Conservation (phyloP, 2,113 vertebrate species). For the Oplegnathus fasciatus region DNA sequence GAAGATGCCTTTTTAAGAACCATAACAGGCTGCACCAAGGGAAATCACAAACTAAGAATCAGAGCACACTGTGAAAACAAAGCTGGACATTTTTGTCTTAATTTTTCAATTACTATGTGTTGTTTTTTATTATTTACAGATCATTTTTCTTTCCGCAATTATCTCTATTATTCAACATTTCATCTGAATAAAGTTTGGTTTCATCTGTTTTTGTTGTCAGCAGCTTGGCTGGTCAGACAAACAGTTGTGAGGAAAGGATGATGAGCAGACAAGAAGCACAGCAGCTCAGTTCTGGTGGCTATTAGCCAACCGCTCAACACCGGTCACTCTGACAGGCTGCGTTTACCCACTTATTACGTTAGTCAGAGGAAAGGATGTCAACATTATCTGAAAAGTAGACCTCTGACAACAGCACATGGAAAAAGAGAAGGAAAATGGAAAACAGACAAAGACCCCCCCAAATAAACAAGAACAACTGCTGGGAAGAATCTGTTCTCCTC, state of each 20-base stretch:
- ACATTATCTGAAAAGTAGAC: conserved; percentile 32
- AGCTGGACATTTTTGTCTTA: conserved; percentile 19
- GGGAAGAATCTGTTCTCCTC: background rate
- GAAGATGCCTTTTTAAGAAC: conserved; percentile 51
- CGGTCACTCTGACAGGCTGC: conserved; percentile 36
- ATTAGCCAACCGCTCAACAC: conserved; percentile 33
- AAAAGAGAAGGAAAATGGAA: conserved; percentile 33
- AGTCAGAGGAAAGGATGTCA: conserved; percentile 26
- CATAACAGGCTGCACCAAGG: conserved; percentile 21
- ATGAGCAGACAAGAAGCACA: conserved; percentile 48
- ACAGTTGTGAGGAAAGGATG: conserved; percentile 34
- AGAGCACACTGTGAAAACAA: conserved; percentile 26
- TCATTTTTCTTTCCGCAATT: conserved; percentile 9
- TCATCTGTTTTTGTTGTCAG: conserved; percentile 13
- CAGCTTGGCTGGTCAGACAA: conserved; percentile 11
- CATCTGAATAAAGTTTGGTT: background rate
- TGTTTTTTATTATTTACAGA: conserved; percentile 1
- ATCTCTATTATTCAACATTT: conserved; percentile 7
- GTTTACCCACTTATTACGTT: conserved; percentile 41
- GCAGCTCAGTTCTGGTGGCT: conserved; percentile 45
- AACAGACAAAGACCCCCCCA: conserved; percentile 18
- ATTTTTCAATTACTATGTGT: conserved; percentile 22
- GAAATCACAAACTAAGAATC: conserved; percentile 34
- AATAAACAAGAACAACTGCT: conserved; percentile 35
- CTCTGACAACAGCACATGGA: background rate